These are phyloP conservation scores for Xenops minutus DNA, from an alignment of 2,797 vertebrate species.

Conservation along the genomic window DNA sequence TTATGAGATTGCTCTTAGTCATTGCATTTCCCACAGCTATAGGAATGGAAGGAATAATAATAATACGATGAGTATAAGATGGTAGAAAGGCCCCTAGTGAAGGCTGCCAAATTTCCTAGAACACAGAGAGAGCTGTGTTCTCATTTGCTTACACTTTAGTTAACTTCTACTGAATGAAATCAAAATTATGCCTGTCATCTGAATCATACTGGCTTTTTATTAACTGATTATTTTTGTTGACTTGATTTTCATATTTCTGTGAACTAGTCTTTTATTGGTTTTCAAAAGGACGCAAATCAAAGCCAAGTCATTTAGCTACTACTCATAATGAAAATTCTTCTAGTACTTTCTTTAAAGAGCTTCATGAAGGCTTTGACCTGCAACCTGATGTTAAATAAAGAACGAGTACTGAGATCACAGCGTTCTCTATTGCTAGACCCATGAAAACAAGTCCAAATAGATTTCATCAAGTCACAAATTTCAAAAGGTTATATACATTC, in stretches of 20 bases:
- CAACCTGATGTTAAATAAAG: not conserved
- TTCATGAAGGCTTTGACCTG: not conserved
- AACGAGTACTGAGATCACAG: not conserved
- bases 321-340: not conserved
- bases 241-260: not conserved
- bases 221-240: not conserved
- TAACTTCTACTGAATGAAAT: not conserved
- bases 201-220: not conserved
- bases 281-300: not conserved
- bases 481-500: not conserved
- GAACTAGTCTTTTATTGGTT: not conserved
- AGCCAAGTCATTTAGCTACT: not conserved
- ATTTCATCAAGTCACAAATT: constrained; percentile 13
- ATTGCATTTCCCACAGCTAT: constrained; percentile 47
- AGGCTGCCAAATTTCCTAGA: not conserved
- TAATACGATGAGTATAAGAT: not conserved
- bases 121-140: not conserved
- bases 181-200: not conserved
- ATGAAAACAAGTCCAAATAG: constrained; percentile 1
- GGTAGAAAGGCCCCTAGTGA: not conserved
- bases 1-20: constrained; percentile 66
- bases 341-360: not conserved
- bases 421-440: not conserved
- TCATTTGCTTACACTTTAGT: not conserved
- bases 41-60: constrained; percentile 25